Evolutionary conservation across 2,113 vertebrate genomes (phyloP), one percentile per base, ranked within the genome.

Genomic region (Columba janthina): DNA sequence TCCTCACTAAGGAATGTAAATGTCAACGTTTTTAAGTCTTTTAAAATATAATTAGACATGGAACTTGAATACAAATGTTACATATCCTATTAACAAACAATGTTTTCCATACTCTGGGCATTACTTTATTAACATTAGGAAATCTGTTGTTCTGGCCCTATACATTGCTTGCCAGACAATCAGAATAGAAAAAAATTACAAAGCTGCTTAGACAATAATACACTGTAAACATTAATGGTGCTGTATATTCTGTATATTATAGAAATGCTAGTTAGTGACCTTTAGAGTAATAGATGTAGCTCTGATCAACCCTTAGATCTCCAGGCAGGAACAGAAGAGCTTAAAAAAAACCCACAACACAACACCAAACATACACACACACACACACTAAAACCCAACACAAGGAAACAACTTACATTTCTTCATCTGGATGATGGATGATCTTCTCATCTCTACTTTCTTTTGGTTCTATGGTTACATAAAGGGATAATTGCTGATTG

Each of bases 21-120:
- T 96, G 95, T 96, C 96, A 97, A 81, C 93, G 85, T 96, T 97
- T 96, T 85, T 26, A 72, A 94, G 71, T 72, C 84, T 93, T 94
- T 96, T 87, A 92, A 97, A 97, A 97, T 96, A 94, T 95, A 97
- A 96, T 97, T 94, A 97, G 96, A 95, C 78, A 44, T 91, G 73
- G 77, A 97, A 94, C 82, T 95, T 96, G 83, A 95, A 94, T 97
- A 94, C 34, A 80, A 91, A 86, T 94, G 13, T 53, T 92, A 66
- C 58, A 44, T 82, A 92, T 94, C 88, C 72, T 95, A 86, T 91
- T 91, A 93, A 81, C 79, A 96, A 85, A 62, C 74, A 75, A 40
- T 40, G 75, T 88, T 97, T 96, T 64, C 86, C 54, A 83, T 88
- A 70, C 46, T 91, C 81, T 94, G 72, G 86, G 51, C 73, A 91